Evolutionary conservation across 2,113 vertebrate genomes (phyloP), one percentile per base, ranked within the genome.

Genomic region (Phocoena sinus): DNA sequence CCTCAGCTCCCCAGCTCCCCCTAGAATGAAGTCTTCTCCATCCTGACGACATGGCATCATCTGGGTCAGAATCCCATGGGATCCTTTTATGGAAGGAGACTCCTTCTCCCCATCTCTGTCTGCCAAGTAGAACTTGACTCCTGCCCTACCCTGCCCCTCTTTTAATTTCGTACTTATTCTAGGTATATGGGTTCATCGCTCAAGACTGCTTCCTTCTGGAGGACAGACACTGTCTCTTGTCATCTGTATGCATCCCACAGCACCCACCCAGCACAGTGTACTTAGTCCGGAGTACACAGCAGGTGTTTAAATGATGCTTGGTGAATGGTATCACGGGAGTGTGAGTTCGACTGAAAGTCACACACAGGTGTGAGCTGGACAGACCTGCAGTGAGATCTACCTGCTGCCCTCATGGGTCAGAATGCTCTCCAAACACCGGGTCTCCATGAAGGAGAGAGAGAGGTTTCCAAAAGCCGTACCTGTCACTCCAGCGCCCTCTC

Each of bases 401-500:
- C 25, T 1, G 3, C 56, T 13, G 1, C 47, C 60, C 62, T 33
- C 5, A 11, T 9, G 53, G 63, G 74, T 74, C 60, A 31, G 74
- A 62, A 15, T 2, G 20, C 21, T 14, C 62, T 17, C n/a, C 31
- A 4, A 3, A 79, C 14, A n/a, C 26, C 0, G 23, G 25, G 5
- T n/a, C 58, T 60, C 60, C 0, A 0, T 11, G 58, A 76, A 44
- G 50, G 28, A n/a, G 2, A 6, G 38, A 65, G 47, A 67, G 41
- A 14, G 38, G 60, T 33, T 92, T 56, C 8, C 33, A 89, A 94
- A 47, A 83, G 71, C 13, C 96, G 25, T 98, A 99, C 99, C 83
- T 0, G 62, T 99, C 99, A 20, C 98, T 98, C 99, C 99, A 99
- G 92, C 95, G 84, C 8, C 99, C 98, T 56, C 77, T 98, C 99